Evolutionary conservation across 2,797 vertebrate genomes (phyloP), one percentile per base, ranked within the genome.

Genomic region (Paguma larvata): DNA sequence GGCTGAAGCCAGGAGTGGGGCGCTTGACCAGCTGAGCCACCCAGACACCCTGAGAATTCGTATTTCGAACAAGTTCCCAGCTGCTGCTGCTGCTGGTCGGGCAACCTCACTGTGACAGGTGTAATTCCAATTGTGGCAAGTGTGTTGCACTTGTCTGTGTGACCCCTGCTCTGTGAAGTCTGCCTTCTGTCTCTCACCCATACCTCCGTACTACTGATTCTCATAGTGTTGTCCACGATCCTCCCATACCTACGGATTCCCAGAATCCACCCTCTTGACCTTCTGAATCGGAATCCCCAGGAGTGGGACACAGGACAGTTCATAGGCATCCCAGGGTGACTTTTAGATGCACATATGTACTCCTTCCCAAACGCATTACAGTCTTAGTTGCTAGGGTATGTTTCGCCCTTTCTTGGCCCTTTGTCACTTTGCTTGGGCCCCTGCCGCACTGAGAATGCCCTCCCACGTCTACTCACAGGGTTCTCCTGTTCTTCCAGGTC

Each of bases 321-420:
- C 11, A 11, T 19, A 7, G n/a, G 41, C 70, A 48, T 46, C 12
- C 34, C 72, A 8, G n/a, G 48, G 15, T 19, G 8, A 89, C 30
- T 13, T 1, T 0, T 2, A 13, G 51, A 3, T 1, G 5, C 19
- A 25, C 4, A 3, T 15, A 14, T 38, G 56, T 48, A 13, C 63
- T 46, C 30, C 38, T 91, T 32, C 75, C 15, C 46, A 72, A 3
- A 10, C 3, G 16, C 56, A 16, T 32, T 38, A 13, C 21, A 21
- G 13, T 46, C 25, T 79, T 46, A 5, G 21, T 89, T 62, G 34
- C 38, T 63, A 25, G 53, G 56, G 25, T 9, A 1, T n/a, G n/a
- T 68, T 82, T 91, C 59, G 4, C 46, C 25, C 46, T 73, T 72
- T 44, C 25, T 63, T 56, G 56, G 56, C 34, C 62, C 32, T 27